Conservation (phyloP, 2,888 invertebrate genomes). For the Drosophila paucipuncta region DNA sequence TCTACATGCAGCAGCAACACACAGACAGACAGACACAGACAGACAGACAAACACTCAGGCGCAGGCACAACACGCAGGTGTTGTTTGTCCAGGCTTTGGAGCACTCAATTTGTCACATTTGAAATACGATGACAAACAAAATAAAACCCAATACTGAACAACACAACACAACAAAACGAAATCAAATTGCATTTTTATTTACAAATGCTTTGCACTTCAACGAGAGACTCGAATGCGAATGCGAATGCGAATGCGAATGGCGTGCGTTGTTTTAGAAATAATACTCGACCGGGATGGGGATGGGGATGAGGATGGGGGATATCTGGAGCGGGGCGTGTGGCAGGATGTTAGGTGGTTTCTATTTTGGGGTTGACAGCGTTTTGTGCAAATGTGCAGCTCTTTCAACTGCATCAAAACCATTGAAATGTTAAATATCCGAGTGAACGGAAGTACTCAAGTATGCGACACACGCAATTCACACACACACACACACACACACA, state of each 20-base stretch:
- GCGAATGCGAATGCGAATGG: conserved; percentile 29
- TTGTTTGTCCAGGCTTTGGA: conserved; percentile 55
- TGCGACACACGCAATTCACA: neutral
- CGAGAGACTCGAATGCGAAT: conserved; percentile 31
- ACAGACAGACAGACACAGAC: conserved; percentile 18
- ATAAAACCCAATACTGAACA: conserved; percentile 11
- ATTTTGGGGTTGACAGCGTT: conserved; percentile 32
- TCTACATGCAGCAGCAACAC: conserved; percentile 16
- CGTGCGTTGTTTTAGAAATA: conserved; percentile 53
- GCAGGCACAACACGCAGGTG: conserved; percentile 33
- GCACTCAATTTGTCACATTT: conserved; percentile 80
- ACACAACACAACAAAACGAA: conserved; percentile 60
- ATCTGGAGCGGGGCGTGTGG: neutral
- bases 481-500: neutral
- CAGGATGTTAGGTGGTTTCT: neutral
- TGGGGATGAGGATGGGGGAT: neutral
- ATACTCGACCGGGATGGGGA: conserved; percentile 6
- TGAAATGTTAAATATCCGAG: conserved; percentile 51
- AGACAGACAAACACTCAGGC: conserved; percentile 5
- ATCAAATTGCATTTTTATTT: conserved; percentile 83
- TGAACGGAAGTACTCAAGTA: conserved; percentile 26
- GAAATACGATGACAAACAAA: conserved; percentile 77
- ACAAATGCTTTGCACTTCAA: conserved; percentile 75
- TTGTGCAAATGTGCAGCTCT: conserved; percentile 36
- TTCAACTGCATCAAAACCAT: conserved; percentile 42